Base-by-base conservation (phyloP, 1,140 invertebrate species). In the Bombus huntii region DNA sequence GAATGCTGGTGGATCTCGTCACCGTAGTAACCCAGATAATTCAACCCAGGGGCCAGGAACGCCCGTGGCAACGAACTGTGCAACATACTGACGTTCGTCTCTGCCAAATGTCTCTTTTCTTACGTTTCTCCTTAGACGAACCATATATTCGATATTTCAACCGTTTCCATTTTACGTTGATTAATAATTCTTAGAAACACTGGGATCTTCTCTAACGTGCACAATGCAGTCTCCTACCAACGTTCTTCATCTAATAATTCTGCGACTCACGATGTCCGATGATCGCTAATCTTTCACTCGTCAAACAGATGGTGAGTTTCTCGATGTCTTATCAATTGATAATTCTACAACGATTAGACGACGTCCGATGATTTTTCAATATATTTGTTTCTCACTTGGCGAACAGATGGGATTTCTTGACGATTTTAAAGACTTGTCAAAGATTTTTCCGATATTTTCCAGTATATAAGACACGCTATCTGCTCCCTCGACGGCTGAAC, bases 11-110 rank as follows among this genome's bases (percentile, higher is more conserved):
- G 91, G 6, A 93, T 81, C 22, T 94, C 91, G 28, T 94, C 94
- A 15, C 93, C 92, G 82, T 94, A 94, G 70, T 94, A 92, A 42
- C 92, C 92, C 65, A 94, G 89, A 82, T 94, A 95, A n/a, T 88
- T 92, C 15, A 94, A 68, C 8, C 93, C 92, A 28, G 93, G 92
- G 10, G 94, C 80, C 75, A 95, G 72, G 47, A 94, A 95, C 10
- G 94, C 92, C 80, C 94, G 83, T n/a, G 94, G 94, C 65, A 95
- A 81, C 28, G 93, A 90, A 73, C 94, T 93, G 92, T 95, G 95
- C 84, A 95, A 85, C 95, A 95, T 95, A 39, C 73, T 86, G 83
- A 57, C 73, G 62, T 25, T n/a, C 74, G 62, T 73, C 37, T 70
- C 9, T 76, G 28, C 34, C 31, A 12, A 34, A 18, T 37, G 6